Base-by-base conservation (phyloP, 2,113 vertebrate species). In the Phrynosoma platyrhinos region DNA sequence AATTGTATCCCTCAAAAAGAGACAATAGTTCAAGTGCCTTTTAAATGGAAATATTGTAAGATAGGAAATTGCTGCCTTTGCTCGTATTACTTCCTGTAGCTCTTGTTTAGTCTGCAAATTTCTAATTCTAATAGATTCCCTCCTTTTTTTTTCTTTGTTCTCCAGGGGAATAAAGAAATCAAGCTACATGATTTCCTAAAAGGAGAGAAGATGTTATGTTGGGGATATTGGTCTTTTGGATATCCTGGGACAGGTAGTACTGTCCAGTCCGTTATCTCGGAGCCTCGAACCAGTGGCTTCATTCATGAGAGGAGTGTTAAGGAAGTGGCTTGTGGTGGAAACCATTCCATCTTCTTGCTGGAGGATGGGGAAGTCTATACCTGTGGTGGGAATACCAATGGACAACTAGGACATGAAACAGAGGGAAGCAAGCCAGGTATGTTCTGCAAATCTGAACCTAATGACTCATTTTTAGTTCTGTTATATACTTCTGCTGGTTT, bases 291-390 rank as follows among this genome's bases (percentile, higher is more conserved):
- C 85, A 98, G 97, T 89, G 94, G 94, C 4, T 97, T 98, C 93
- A 97, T 98, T 90, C 96, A 93, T 0, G 97, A 98, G 25, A 96
- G 96, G 87, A 97, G 95, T 16, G 95, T 99, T 91, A 98, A 97
- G 92, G 98, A 99, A 77, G 97, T 98, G 55, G 97, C 97, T 0
- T 99, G 98, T 55, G 99, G 98, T 72, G 97, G 97, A 84, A 97
- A 98, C 80, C 98, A 99, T 93, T 98, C 98, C 0, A 88, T 99
- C 76, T 99, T 99, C 94, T 96, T 99, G 53, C 92, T 99, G 94
- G 97, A 98, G 76, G 98, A 98, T 89, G 98, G 98, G 0, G 98
- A 98, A 30, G 97, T 99, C 5, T 99, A 99, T 91, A 98, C 98
- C 0, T 99, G 98, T 86, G 99, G 99, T 36, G 97, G 97, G 58